These are phyloP conservation scores for Myiagra hebetior DNA, from an alignment of 2,113 vertebrate species.

Conservation along the genomic window DNA sequence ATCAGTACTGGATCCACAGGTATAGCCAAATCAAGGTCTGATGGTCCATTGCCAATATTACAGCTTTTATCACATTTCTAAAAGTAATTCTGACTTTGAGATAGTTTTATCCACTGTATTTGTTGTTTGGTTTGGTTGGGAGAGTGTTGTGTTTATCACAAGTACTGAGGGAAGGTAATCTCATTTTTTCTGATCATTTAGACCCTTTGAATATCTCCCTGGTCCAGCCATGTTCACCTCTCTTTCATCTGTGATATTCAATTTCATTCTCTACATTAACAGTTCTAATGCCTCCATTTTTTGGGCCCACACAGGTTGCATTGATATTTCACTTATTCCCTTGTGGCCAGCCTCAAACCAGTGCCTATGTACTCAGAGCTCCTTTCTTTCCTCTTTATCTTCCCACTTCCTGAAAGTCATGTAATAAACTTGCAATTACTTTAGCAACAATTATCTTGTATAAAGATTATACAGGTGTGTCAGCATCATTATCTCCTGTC, in stretches of 20 bases:
- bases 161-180: background rate
- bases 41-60: background rate
- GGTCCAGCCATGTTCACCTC: background rate
- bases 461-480: background rate
- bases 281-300: background rate
- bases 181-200: background rate
- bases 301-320: background rate
- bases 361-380: background rate
- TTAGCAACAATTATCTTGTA: background rate
- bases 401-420: background rate
- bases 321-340: accelerated
- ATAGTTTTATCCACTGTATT: background rate
- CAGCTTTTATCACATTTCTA: background rate
- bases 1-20: background rate
- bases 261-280: background rate
- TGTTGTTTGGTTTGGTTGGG: background rate
- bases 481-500: background rate
- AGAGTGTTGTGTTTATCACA: background rate
- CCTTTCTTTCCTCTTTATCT: background rate
- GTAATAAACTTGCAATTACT: background rate
- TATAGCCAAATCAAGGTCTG: background rate
- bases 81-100: background rate
- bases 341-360: background rate
- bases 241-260: background rate
- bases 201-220: background rate